Evolutionary conservation across 2,888 invertebrate species (phyloP).

Genomic region (Campoletis raptor): DNA sequence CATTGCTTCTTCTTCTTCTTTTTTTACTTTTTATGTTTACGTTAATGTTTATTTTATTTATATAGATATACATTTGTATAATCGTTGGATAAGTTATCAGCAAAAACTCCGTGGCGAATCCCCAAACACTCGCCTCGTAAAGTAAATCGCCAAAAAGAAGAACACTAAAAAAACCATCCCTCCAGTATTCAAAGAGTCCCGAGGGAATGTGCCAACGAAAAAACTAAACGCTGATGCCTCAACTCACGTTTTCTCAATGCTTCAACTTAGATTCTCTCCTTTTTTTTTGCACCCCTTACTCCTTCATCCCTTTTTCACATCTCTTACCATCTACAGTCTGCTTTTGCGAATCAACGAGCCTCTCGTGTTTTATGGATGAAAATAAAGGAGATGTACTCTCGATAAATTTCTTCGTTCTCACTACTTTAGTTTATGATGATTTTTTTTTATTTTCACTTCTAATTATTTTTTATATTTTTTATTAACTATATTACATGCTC

Average conservation of each 20-base stretch:
- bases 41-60: constrained; percentile 6
- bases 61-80: background rate
- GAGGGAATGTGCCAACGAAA: background rate
- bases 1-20: background rate
- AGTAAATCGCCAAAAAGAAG: background rate
- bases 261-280: constrained; percentile 10
- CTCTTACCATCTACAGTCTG: background rate
- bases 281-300: constrained; percentile 15
- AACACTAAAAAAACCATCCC: background rate
- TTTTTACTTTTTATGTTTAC: background rate
- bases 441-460: background rate
- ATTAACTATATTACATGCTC: background rate
- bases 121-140: background rate
- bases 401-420: background rate
- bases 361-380: background rate
- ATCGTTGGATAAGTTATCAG: background rate
- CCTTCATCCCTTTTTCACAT: background rate
- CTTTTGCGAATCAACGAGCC: background rate
- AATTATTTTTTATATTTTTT: background rate
- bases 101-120: background rate
- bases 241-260: constrained; percentile 13
- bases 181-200: background rate
- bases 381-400: background rate
- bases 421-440: background rate
- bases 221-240: constrained; percentile 43